Evolutionary conservation across 1,140 invertebrate genomes (phyloP), one percentile per base, ranked within the genome.

Genomic region (Popillia japonica): DNA sequence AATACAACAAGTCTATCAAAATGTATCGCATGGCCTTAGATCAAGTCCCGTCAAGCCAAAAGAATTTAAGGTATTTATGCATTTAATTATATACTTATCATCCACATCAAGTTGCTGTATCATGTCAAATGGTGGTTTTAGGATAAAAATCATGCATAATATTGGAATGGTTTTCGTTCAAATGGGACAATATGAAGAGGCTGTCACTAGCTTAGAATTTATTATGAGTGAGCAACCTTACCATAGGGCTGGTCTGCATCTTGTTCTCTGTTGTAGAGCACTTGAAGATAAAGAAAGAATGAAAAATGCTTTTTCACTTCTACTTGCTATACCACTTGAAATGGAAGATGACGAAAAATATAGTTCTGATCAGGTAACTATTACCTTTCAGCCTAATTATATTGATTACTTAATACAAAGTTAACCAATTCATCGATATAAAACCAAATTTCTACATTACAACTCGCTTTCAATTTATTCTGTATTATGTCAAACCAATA

Each of bases 111-210:
- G 1, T 4, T 34, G 17, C n/a, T 77, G 55, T 23, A 2, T n/a
- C 4, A 6, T 77, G 23, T 23, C 17, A 40, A 64, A 11, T 78
- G 17, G 17, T 59, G 61, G 11, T 79, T 72, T 41, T 41, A 79
- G 34, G 68, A 94, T 98, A 80, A 98, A 98, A 89, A 98, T 99
- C 75, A 98, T 98, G 93, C 97, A 99, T 87, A 99, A 99, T 84
- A 99, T 99, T 86, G 98, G 96, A 0, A 92, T 99, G 78, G 90
- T 98, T 9, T 96, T 99, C 86, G 94, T 99, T 0, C 95, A 96
- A 86, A 96, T 99, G 94, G 96, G 96, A 8, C 96, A 98, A 85
- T 98, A 97, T 86, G 94, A 94, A 81, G 98, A 99, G 86, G 98
- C 98, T 0, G 94, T 97, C 40, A 95, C 94, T 14, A 97, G 96